Percentiles rank a stretch among this genome's conserved stretches.
Conservation (phyloP, 2,113 vertebrate genomes). For the Fukomys damarensis region DNA sequence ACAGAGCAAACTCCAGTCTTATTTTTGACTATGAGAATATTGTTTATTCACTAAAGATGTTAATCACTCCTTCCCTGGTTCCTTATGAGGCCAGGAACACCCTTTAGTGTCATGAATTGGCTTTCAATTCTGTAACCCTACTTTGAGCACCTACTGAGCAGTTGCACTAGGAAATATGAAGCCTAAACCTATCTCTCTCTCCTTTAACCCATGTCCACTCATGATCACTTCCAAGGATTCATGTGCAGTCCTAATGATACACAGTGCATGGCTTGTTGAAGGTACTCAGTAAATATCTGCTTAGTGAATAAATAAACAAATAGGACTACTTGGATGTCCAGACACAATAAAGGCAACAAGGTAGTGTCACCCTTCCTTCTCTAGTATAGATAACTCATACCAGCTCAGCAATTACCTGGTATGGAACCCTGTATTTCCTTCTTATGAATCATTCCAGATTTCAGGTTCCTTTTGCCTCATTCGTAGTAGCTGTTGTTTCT, state of each 20-base stretch:
- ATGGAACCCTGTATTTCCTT: background rate
- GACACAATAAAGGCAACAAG: background rate
- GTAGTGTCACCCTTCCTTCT: background rate
- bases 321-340: background rate
- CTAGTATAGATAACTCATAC: background rate
- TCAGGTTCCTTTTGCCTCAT: background rate
- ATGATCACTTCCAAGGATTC: background rate
- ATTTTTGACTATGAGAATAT: background rate
- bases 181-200: background rate
- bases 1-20: background rate
- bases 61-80: background rate
- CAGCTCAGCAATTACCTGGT: background rate
- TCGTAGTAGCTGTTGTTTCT: background rate
- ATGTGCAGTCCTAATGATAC: background rate
- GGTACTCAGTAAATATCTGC: background rate
- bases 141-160: background rate
- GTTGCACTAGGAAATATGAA: background rate
- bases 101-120: background rate
- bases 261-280: background rate
- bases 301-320: background rate
- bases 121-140: constrained; percentile 42
- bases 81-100: background rate
- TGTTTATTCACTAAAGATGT: background rate
- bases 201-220: background rate
- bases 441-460: background rate